Base-by-base conservation (phyloP, 2,797 vertebrate species). In the Eulemur rubriventer region DNA sequence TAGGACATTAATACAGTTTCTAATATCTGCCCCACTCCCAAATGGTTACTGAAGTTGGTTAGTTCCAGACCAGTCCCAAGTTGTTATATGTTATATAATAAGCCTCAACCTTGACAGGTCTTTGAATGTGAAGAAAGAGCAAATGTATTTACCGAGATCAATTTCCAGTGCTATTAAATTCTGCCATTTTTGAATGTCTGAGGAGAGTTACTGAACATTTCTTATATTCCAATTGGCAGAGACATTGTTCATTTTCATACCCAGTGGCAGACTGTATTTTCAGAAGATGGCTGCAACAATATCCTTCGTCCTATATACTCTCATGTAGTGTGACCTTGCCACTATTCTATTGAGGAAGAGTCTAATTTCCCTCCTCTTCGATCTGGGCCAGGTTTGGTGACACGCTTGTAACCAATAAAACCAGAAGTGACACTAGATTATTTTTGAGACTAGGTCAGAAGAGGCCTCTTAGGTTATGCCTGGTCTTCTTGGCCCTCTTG, bases 11-110 rank as follows among this genome's bases (percentile, higher is more conserved):
- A 89, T 48, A 80, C 14, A 65, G 41, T 72, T 95, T 76, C 69
- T 28, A 78, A 6, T 89, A 57, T 57, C 67, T 81, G 33, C 9
- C 14, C 26, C 26, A 90, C 7, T 61, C n/a, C 11, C 46, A 89
- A 80, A 48, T 89, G 24, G 61, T 69, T 48, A 38, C 38, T 78
- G 69, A 92, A 89, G 46, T 50, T 46, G 61, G 17, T 81, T 50
- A 41, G 43, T 48, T 30, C n/a, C 11, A 92, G 10, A 22, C 14
- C 43, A 75, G 46, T 24, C 26, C 26, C n/a, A 92, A 63, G 4
- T n/a, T 90, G 26, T 43, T 20, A 69, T 4, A 70, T 81, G 92
- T 92, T 86, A 57, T 63, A 76, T 57, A 87, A 80, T n/a, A 96
- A 89, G 11, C 12, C 41, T 90, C 75, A 70, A 63, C 86, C 13